Conservation (phyloP, 2,888 invertebrate genomes). For the Rotaria magnacalcarata region DNA sequence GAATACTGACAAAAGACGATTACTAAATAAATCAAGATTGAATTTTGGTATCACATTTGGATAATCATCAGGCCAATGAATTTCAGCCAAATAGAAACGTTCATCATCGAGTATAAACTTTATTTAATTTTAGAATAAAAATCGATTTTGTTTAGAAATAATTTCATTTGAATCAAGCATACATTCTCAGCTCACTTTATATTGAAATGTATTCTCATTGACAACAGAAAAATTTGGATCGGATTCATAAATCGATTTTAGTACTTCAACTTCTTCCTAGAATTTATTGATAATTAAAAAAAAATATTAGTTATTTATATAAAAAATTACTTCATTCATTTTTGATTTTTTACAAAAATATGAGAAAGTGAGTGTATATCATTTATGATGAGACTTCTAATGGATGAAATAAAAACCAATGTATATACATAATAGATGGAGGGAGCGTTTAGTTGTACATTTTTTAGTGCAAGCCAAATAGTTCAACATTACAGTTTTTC, state of each 20-base stretch:
- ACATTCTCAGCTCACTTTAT: slow-evolving; percentile 69
- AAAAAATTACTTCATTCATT: not conserved
- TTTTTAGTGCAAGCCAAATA: too few relatives aligned
- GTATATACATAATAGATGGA: not conserved
- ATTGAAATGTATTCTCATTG: slow-evolving; percentile 75
- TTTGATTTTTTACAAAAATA: not conserved
- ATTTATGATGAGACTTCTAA: not conserved
- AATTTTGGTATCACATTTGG: slow-evolving; percentile 76
- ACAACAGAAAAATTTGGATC: slow-evolving; percentile 79
- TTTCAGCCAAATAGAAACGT: slow-evolving; percentile 77
- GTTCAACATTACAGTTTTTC: too few relatives aligned
- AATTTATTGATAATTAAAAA: slow-evolving; percentile 47
- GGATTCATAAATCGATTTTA: slow-evolving; percentile 87
- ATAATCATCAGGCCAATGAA: slow-evolving; percentile 79
- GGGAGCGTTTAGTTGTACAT: not conserved
- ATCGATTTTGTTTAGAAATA: slow-evolving; percentile 50
- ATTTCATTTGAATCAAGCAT: slow-evolving; percentile 62
- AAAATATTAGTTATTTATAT: not conserved
- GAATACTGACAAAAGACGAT: slow-evolving; percentile 77
- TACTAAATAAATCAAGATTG: slow-evolving; percentile 85
- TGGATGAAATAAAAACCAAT: not conserved
- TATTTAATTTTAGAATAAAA: slow-evolving; percentile 47
- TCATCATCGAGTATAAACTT: slow-evolving; percentile 70
- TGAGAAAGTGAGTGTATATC: not conserved
- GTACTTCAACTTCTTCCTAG: slow-evolving; percentile 79